Conservation (phyloP, 2,113 vertebrate genomes). For the Ptyas mucosa region DNA sequence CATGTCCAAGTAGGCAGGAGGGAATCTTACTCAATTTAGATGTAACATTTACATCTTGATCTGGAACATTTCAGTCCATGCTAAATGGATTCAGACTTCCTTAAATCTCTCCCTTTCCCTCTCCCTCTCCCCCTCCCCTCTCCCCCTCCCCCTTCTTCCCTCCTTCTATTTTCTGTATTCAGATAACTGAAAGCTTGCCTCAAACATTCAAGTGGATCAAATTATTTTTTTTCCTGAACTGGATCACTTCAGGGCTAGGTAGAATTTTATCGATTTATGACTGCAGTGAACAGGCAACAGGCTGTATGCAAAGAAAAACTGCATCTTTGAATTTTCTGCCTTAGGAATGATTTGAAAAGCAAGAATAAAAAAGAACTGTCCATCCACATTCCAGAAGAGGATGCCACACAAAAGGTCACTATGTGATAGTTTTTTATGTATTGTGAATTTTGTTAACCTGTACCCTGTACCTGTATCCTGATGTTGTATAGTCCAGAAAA, state of each 20-base stretch:
- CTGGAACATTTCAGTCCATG: neutral
- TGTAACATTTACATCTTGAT: neutral
- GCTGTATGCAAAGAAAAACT: neutral
- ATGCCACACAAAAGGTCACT: neutral
- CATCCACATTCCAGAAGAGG: neutral
- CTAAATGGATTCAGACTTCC: neutral
- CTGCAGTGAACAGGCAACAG: neutral
- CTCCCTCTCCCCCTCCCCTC: no score
- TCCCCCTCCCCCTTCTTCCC: neutral
- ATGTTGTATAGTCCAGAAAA: neutral
- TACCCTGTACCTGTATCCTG: neutral
- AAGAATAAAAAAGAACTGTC: neutral
- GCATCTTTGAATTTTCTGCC: neutral
- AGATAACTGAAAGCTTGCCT: neutral
- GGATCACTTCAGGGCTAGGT: neutral
- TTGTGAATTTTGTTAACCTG: neutral
- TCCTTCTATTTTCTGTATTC: neutral
- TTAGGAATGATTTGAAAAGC: neutral
- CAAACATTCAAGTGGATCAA: neutral
- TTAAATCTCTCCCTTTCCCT: neutral
- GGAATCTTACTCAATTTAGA: neutral
- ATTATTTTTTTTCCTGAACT: neutral
- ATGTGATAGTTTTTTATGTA: neutral
- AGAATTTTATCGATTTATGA: neutral
- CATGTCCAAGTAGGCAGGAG: neutral